phyloP scores from a whole-genome alignment of 2,888 invertebrate genomes.

The Rhimphoctona megacephalus region DNA sequence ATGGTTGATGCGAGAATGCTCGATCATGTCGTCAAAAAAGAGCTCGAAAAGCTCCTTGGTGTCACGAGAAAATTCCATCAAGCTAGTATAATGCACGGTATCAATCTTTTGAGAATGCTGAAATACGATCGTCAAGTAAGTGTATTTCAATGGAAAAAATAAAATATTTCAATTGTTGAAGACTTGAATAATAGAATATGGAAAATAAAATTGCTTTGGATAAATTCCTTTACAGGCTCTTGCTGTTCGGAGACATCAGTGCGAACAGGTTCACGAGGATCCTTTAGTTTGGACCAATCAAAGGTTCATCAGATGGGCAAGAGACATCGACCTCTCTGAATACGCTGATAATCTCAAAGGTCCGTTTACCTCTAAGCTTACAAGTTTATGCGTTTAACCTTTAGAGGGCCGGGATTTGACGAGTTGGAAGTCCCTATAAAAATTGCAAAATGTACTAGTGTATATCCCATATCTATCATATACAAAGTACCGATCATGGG shows the following conservation, averaged over 20 bases:
- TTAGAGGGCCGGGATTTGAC: no score
- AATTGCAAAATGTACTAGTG: no score
- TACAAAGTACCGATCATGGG: no score
- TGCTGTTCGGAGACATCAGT: conserved; percentile 94
- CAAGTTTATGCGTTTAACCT: not conserved
- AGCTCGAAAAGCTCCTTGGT: conserved; percentile 96
- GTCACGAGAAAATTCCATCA: conserved; percentile 98
- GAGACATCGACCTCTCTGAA: conserved; percentile 96
- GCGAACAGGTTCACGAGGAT: conserved; percentile 95
- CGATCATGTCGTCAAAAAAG: conserved; percentile 96
- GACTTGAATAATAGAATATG: not conserved
- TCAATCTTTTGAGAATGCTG: conserved; percentile 95
- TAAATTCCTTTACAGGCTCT: conserved; percentile 88
- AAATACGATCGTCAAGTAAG: conserved; percentile 95
- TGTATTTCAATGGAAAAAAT: not conserved
- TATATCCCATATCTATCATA: no score
- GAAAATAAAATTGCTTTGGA: not conserved
- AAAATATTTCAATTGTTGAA: not conserved
- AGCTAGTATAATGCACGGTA: conserved; percentile 96
- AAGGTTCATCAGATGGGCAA: conserved; percentile 96
- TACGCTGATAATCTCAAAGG: conserved; percentile 97
- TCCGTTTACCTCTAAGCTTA: conserved; percentile 77
- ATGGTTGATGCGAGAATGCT: conserved; percentile 97
- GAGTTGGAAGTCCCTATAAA: no score
- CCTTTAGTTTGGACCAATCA: conserved; percentile 98